phyloP scores from a whole-genome alignment of 35 echinoderm and acorn worm genomes.

The Heliocidaris erythrogramma region DNA sequence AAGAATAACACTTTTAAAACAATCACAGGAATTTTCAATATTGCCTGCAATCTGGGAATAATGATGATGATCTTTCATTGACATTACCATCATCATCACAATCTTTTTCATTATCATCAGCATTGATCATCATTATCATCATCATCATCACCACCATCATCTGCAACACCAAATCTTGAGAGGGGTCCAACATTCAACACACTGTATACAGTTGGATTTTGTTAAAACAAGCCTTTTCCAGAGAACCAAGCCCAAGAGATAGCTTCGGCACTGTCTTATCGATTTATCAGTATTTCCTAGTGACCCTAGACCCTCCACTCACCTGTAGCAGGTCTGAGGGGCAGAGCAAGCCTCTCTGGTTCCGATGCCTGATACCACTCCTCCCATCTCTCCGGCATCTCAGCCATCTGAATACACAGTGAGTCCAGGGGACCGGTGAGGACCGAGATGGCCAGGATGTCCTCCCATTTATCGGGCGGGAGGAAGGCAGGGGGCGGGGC shows the following conservation, averaged over 20 bases:
- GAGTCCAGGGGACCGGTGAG: conserved; percentile 85
- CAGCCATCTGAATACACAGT: conserved; percentile 88
- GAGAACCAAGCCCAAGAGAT: too few species aligned
- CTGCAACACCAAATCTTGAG: not conserved
- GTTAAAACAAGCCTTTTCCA: too few species aligned
- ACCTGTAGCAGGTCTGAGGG: conserved; percentile 59
- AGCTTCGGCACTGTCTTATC: too few species aligned
- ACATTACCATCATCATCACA: not conserved
- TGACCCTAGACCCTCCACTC: not conserved
- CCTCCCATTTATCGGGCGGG: conserved; percentile 86
- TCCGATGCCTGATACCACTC: conserved; percentile 77
- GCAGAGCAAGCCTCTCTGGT: conserved; percentile 78
- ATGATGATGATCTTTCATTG: not conserved
- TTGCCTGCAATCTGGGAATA: not conserved
- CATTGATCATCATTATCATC: not conserved
- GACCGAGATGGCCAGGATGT: conserved; percentile 90
- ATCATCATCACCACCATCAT: not conserved
- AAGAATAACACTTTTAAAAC: not conserved
- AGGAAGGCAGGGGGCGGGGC: conserved; percentile 73
- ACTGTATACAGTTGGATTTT: too few species aligned
- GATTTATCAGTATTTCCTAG: too few species aligned
- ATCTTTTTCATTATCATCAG: not conserved
- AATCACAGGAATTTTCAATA: too few species aligned
- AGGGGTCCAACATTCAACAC: too few species aligned
- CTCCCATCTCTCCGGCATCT: conserved; percentile 73